Percentiles rank a stretch among this genome's conserved stretches.
phyloP scores from a whole-genome alignment of 2,797 vertebrate species.

The Rhinogobio ventralis region DNA sequence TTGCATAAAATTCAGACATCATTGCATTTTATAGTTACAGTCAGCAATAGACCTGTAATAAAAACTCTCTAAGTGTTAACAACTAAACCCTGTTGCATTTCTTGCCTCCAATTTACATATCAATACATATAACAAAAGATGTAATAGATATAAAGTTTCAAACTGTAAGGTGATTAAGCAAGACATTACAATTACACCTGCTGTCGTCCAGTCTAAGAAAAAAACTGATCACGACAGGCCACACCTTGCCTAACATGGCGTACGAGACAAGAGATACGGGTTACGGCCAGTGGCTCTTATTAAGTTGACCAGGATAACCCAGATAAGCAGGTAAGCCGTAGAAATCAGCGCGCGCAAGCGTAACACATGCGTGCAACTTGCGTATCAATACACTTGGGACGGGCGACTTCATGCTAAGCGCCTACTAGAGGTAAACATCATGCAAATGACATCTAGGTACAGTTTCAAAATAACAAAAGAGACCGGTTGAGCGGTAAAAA shows the following conservation, averaged over 20 bases:
- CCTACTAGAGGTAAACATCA: not conserved
- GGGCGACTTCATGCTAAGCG: not conserved
- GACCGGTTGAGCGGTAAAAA: not conserved
- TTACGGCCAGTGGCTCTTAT: conserved; percentile 63
- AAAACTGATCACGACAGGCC: conserved; percentile 61
- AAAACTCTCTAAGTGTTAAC: not conserved
- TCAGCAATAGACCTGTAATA: not conserved
- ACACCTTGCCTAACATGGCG: conserved; percentile 71
- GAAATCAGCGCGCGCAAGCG: conserved; percentile 13
- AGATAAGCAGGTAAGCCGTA: conserved; percentile 15
- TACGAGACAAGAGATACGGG: conserved; percentile 40
- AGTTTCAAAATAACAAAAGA: not conserved
- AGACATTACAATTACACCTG: conserved; percentile 71
- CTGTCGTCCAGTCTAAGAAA: conserved; percentile 30
- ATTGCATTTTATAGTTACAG: not conserved
- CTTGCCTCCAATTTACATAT: not conserved
- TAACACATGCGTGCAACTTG: conserved; percentile 18
- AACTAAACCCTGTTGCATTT: conserved; percentile 20
- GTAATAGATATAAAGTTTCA: not conserved
- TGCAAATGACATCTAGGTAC: not conserved
- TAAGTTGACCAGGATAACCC: not conserved
- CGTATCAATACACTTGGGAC: conserved; percentile 37
- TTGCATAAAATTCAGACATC: not conserved
- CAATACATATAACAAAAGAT: not conserved
- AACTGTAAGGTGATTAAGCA: conserved; percentile 5